Evolutionary conservation across 1,140 invertebrate genomes (phyloP), one percentile per base, ranked within the genome.

Genomic region (Drosophila bocqueti): DNA sequence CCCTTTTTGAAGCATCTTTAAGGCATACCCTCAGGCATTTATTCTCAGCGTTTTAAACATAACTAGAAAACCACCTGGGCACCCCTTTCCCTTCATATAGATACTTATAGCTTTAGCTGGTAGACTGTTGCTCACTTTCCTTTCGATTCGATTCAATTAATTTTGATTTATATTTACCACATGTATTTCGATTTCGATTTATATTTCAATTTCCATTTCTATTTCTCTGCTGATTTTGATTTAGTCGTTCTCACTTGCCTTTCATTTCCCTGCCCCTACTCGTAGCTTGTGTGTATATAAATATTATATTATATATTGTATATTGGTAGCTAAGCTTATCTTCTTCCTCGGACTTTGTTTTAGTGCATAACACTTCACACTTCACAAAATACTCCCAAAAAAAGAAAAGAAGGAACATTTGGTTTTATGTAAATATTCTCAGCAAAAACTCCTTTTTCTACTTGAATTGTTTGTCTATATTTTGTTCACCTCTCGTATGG

Each of bases 261-360:
- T 55, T 79, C 58, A 75, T 74, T 80, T 66, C 74, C 52, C 61
- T 60, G 69, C 49, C 65, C 50, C 69, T 42, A 69, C 16, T 31
- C 31, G 67, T 69, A 71, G 63, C 18, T 68, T 68, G 31, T 73
- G 47, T 81, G 59, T 15, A 36, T 62, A 57, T n/a, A 36, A 46
- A 36, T 54, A 55, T 31, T 46, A 60, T 38, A 55, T 18, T 46
- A 60, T 31, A 49, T 60, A 50, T 50, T 18, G 64, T 64, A 31
- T 57, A 49, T 43, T 49, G 31, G 50, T 31, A 65, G 36, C 36
- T 40, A n/a, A 57, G 34, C 52, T 55, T 40, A 40, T 21, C 34
- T 10, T 38, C 34, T 55, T 16, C 34, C 36, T 21, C 7, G 2
- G 11, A 34, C n/a, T 45, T 45, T 8, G 2, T 21, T 54, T 52